Base-by-base conservation (phyloP, 2,113 vertebrate species). In the Zootoca vivipara region DNA sequence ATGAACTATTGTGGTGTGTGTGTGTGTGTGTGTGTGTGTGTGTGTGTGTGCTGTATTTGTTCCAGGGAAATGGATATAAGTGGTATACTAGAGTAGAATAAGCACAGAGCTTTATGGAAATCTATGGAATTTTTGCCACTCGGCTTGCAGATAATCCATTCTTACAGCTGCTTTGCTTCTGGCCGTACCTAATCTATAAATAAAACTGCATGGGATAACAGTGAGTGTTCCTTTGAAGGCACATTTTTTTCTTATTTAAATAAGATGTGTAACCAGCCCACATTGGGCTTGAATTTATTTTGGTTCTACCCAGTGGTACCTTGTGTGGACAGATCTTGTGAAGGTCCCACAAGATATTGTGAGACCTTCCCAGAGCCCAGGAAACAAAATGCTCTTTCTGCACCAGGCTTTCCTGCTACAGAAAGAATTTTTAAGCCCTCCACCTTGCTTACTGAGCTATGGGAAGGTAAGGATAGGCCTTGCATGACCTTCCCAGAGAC, bases 181-280 rank as follows among this genome's bases (percentile, higher is more conserved):
- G 91, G 7, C 86, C 74, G 18, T 78, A 80, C 89, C 52, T 89
- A 10, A 40, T 83, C 82, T 92, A 42, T 92, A 86, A 83, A 89
- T 92, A 85, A 64, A 52, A 64, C 8, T 84, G 24, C 1, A 0
- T 83, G 1, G 93, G 67, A 16, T 79, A 73, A 0, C 1, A 73
- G 56, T n/a, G 62, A 72, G 40, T 87, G 40, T 86, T 70, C 28
- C 64, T 79, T 35, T 70, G 75, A 79, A 72, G n/a, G 46, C 42
- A 38, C 52, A 58, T 15, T 56, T 79, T 79, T 52, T 86, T 79
- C 24, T 20, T 38, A 62, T 13, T 70, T 40, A 80, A 72, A 81
- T 30, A 15, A 30, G 16, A 40, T 38, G 6, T 58, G 24, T 78
- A 70, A 38, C n/a, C 65, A 72, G 24, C 33, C 30, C 77, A 52